phyloP scores from a whole-genome alignment of 2,888 invertebrate genomes.

The Drymonia ruficornis region DNA sequence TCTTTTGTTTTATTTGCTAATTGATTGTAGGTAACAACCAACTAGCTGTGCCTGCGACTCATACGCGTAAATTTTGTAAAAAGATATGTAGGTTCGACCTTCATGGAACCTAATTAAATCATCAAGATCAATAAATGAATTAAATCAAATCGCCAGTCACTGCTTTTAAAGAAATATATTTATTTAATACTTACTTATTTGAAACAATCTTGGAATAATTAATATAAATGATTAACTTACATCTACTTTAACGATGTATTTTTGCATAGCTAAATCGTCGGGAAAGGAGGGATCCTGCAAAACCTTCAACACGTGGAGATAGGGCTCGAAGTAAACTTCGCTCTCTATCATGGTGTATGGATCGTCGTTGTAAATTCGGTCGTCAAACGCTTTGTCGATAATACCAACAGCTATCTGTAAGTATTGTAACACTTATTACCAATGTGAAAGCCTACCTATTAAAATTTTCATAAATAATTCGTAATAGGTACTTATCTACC shows the following conservation, averaged over 20 bases:
- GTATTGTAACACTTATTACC: background rate
- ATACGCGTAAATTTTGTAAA: no score
- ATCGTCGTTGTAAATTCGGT: conserved; percentile 46
- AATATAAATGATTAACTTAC: conserved; percentile 54
- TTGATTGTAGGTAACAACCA: no score
- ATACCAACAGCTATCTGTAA: conserved; percentile 64
- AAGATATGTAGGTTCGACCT: no score
- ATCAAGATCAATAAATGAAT: no score
- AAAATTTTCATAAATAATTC: background rate
- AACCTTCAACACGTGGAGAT: conserved; percentile 88
- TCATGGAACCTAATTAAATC: no score
- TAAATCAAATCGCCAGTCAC: no score
- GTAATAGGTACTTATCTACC: no score
- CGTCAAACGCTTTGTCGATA: conserved; percentile 40
- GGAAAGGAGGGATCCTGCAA: conserved; percentile 84
- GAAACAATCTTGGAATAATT: no score
- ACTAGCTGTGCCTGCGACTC: no score
- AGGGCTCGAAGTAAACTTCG: conserved; percentile 92
- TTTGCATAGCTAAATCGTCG: conserved; percentile 86
- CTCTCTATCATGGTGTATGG: conserved; percentile 89
- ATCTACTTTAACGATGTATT: conserved; percentile 86
- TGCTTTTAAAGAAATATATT: no score
- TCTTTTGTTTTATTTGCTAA: no score
- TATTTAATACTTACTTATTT: conserved; percentile 7
- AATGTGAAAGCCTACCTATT: background rate